These are phyloP conservation scores for Pseudococcus jackbeardsleyi DNA, from an alignment of 2,888 invertebrate genomes.

Conservation along the genomic window DNA sequence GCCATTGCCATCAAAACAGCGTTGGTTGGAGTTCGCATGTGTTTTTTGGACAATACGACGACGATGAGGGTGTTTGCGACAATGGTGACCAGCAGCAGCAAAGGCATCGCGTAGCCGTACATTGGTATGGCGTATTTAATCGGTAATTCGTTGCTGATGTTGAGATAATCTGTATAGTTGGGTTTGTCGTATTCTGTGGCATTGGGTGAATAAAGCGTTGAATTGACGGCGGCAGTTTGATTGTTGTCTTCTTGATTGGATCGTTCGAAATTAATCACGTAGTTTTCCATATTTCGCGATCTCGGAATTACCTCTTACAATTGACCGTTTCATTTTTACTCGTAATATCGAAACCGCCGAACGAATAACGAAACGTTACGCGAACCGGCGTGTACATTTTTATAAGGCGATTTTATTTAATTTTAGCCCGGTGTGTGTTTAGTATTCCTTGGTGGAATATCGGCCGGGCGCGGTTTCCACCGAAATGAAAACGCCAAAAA, in stretches of 20 bases:
- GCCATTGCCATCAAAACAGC: slow-evolving; percentile 97
- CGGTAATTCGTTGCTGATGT: slow-evolving; percentile 79
- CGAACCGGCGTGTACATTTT: slow-evolving; percentile 13
- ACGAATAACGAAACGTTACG: background rate
- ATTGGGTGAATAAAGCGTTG: slow-evolving; percentile 14
- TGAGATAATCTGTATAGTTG: slow-evolving; percentile 70
- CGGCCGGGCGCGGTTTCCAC: background rate
- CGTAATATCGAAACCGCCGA: background rate
- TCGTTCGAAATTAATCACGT: slow-evolving; percentile 35
- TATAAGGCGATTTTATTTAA: background rate
- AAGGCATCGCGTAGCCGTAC: slow-evolving; percentile 81
- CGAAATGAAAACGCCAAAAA: background rate
- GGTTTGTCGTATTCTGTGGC: background rate
- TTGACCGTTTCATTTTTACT: background rate
- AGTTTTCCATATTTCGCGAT: slow-evolving; percentile 7
- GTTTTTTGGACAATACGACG: slow-evolving; percentile 87
- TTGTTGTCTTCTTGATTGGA: slow-evolving; percentile 51
- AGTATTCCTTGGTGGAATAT: slow-evolving; percentile 17
- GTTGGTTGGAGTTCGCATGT: slow-evolving; percentile 94
- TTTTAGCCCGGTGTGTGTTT: background rate
- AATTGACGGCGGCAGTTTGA: slow-evolving; percentile 51
- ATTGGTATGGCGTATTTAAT: slow-evolving; percentile 79
- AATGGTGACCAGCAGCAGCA: slow-evolving; percentile 88
- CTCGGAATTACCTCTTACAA: slow-evolving; percentile 32
- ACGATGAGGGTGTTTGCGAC: slow-evolving; percentile 92